phyloP scores from a whole-genome alignment of 2,797 vertebrate genomes.

The Sylvia borin region DNA sequence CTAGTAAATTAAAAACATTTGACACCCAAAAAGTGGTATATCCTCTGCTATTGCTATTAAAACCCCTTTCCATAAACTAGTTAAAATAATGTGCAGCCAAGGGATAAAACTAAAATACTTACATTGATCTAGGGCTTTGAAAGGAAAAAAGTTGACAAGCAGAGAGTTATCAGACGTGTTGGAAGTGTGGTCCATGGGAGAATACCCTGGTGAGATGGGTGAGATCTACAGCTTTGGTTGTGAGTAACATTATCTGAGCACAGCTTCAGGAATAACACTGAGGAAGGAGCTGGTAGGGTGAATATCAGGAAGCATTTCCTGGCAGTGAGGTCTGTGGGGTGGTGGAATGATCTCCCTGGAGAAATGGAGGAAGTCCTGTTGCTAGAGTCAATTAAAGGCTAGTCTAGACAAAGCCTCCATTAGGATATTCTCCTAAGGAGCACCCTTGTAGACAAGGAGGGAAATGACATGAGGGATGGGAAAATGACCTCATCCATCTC shows the following conservation, averaged over 20 bases:
- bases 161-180: background rate
- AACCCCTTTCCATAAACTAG: background rate
- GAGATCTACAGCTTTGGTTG: background rate
- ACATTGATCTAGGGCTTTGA: background rate
- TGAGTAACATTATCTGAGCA: background rate
- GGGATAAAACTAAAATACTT: background rate
- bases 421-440: slow-evolving; percentile 41
- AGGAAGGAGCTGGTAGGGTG: background rate
- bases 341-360: slow-evolving; percentile 6
- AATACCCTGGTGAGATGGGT: background rate
- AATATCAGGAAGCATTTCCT: slow-evolving; percentile 48
- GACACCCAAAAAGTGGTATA: background rate
- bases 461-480: slow-evolving; percentile 30
- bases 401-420: slow-evolving; percentile 51
- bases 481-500: slow-evolving; percentile 54
- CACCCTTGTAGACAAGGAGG: background rate
- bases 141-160: background rate
- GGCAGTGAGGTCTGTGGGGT: background rate
- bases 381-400: slow-evolving; percentile 37
- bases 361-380: slow-evolving; percentile 37
- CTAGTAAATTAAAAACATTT: background rate
- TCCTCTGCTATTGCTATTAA: background rate
- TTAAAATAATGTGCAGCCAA: background rate
- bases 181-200: background rate
- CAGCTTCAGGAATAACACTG: background rate